Evolutionary conservation across 2,113 vertebrate species (phyloP).

Genomic region (Suncus etruscus): DNA sequence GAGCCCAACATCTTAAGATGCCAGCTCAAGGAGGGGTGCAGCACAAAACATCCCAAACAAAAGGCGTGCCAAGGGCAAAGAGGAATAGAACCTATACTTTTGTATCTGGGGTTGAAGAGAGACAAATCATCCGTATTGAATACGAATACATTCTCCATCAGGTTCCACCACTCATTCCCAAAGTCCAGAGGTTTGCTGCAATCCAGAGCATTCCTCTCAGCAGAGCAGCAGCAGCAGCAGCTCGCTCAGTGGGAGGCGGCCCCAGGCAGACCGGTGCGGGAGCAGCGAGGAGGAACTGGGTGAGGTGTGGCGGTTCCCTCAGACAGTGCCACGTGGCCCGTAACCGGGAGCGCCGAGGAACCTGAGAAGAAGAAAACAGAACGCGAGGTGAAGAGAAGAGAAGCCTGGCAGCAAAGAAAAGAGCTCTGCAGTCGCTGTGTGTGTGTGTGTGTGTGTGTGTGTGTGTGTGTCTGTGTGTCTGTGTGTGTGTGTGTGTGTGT

Average conservation of each 20-base stretch:
- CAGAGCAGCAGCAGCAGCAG: not conserved
- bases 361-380: not conserved
- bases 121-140: not conserved
- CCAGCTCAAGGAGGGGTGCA: not conserved
- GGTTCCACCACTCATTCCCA: not conserved
- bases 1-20: not conserved
- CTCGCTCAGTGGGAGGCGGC: not conserved
- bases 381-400: not conserved
- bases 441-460: accelerated
- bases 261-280: not conserved
- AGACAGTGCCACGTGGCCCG: conserved; percentile 63
- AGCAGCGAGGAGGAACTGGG: not conserved
- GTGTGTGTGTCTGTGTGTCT: accelerated
- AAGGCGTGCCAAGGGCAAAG: not conserved
- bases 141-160: not conserved
- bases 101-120: not conserved
- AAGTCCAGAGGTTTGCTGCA: conserved; percentile 1
- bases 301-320: not conserved
- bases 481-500: accelerated
- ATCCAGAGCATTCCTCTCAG: not conserved
- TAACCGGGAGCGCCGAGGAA: not conserved
- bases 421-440: not conserved
- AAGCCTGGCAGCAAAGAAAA: not conserved
- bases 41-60: not conserved
- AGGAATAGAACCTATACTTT: not conserved